Base-by-base conservation (phyloP, 2,113 vertebrate species). In the Crotophaga sulcirostris region DNA sequence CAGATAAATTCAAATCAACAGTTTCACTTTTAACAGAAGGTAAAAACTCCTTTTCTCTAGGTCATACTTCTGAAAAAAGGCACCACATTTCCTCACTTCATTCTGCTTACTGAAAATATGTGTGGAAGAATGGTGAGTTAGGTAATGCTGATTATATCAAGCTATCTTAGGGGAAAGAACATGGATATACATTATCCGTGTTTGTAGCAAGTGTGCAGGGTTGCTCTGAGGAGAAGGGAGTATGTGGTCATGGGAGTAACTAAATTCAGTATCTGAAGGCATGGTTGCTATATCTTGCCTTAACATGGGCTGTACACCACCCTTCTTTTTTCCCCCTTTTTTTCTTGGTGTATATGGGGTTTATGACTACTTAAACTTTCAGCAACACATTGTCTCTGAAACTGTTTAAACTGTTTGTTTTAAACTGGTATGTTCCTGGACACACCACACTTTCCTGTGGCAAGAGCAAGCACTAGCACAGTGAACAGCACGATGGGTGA, bases 161-260 rank as follows among this genome's bases (percentile, higher is more conserved):
- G 7, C 12, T 63, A 24, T 72, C 25, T 49, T 72, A 62, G 52
- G 38, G 70, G 24, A 75, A 66, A 66, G 7, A 45, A 3, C 15
- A 5, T 23, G 16, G n/a, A 17, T 33, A 16, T 18, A 25, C 2
- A 4, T 62, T 34, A 23, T 70, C n/a, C 0, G 0, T 62, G 20
- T 56, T 17, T 33, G 10, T 21, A n/a, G 9, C 18, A 33, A 60
- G 13, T 28, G 24, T 63, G 18, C 10, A 16, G 11, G 13, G 13
- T 54, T 72, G 17, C 14, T 9, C 10, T 44, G 47, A 75, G 11
- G 13, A 49, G 23, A 56, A 10, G 7, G 25, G 8, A 9, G 40
- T 42, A 21, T 10, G 9, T 0, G 0, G 13, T 54, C 18, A 10
- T 18, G 6, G 26, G 16, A 4, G 4, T 33, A 56, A 28, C 33